Base-by-base conservation (phyloP, 2,113 vertebrate genomes). In the Oncorhynchus keta region DNA sequence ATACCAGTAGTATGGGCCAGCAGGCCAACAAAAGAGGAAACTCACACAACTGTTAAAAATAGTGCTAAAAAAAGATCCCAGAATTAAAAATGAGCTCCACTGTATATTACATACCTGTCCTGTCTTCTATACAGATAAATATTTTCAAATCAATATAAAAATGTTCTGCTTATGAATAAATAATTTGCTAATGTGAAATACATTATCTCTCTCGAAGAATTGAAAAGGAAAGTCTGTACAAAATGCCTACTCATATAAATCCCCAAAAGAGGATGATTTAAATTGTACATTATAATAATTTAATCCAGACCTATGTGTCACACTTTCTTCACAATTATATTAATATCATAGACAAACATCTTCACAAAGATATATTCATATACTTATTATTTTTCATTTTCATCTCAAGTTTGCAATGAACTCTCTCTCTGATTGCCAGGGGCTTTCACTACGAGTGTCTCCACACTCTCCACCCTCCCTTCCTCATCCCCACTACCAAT, bases 81-180 rank as follows among this genome's bases (percentile, higher is more conserved):
- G 49, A 86, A 83, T 88, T 82, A 70, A 83, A 93, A 89, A 89
- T 81, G 65, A 90, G 81, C 81, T 84, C 87, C 78, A 85, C 79
- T 86, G 72, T 93, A 92, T 93, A 88, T 92, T 92, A 93, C 89
- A 93, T 86, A 90, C 69, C 81, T 77, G 39, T 45, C 39, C 39
- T 45, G 39, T 45, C 39, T 45, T 11, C 9, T 45, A 45, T 45
- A 45, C 9, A 45, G 80, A 89, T 80, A 79, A 72, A 79, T 89
- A 90, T 85, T 83, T 87, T 89, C 76, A 92, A 95, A 91, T 89
- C 85, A 92, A 94, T 93, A 93, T 92, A 91, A 93, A 94, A 86
- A 85, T 89, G 85, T 88, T 90, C 79, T 78, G 85, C 79, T 77
- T 85, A 88, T 91, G 90, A 93, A 92, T 92, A 92, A 93, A 93